phyloP scores from a whole-genome alignment of 2,797 vertebrate species.

The Pagetopsis macropterus region DNA sequence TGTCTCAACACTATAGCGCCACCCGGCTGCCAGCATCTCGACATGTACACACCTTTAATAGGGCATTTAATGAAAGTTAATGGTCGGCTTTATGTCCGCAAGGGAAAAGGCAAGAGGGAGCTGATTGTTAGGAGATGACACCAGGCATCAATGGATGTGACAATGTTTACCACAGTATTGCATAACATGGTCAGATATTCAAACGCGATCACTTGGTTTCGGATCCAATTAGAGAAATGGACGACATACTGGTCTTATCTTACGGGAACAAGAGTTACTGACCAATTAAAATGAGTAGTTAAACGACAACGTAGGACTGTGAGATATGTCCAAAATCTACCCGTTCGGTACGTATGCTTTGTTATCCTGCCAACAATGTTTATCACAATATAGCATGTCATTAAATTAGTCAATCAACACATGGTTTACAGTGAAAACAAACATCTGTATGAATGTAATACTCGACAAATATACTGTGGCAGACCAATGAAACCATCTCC shows the following conservation, averaged over 20 bases:
- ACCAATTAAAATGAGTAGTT: conserved; percentile 23
- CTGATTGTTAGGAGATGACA: conserved; percentile 47
- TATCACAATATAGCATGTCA: too few relatives aligned
- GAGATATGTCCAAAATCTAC: too few relatives aligned
- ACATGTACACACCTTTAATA: conserved; percentile 41
- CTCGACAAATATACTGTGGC: neutral
- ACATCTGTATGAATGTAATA: too few relatives aligned
- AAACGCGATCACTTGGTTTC: conserved; percentile 52
- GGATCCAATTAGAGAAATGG: conserved; percentile 67
- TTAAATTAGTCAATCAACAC: too few relatives aligned
- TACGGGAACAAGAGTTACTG: conserved; percentile 28
- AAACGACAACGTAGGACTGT: neutral
- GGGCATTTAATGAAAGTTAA: conserved; percentile 74
- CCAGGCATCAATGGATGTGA: conserved; percentile 40
- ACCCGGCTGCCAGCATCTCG: neutral
- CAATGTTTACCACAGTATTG: conserved; percentile 40
- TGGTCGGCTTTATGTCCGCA: conserved; percentile 44
- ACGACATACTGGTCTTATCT: conserved; percentile 45
- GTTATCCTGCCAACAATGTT: too few relatives aligned
- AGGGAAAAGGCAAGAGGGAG: conserved; percentile 39
- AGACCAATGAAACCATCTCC: conserved; percentile 25
- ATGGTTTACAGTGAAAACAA: too few relatives aligned
- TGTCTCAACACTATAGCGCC: conserved; percentile 30
- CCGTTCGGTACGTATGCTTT: too few relatives aligned
- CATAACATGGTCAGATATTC: conserved; percentile 32